Evolutionary conservation across 2,888 invertebrate species (phyloP).

Genomic region (Formica aserva): DNA sequence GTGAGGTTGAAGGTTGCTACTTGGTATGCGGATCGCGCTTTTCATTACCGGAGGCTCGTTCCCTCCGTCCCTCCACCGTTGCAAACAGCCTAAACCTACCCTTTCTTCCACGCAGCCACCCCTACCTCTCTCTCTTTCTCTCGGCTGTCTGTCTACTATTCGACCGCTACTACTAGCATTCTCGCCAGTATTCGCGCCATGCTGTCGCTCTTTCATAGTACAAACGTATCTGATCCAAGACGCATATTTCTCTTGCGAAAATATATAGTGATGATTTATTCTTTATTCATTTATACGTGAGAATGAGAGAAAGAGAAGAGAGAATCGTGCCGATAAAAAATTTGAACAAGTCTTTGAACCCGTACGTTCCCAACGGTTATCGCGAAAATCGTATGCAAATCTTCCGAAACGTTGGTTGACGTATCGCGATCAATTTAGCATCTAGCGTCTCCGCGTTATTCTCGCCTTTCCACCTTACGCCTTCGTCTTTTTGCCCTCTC

Average conservation of each 20-base stretch:
- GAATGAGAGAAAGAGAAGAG: not conserved
- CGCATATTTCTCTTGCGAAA: not conserved
- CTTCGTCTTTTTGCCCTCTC: conserved; percentile 62
- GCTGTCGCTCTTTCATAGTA: conserved; percentile 26
- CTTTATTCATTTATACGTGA: not conserved
- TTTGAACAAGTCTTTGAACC: not conserved
- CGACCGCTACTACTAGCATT: conserved; percentile 46
- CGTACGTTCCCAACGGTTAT: not conserved
- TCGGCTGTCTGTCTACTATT: conserved; percentile 53
- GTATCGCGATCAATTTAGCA: conserved; percentile 52
- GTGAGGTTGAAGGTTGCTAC: conserved; percentile 85
- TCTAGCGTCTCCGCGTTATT: conserved; percentile 54
- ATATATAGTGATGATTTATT: conserved; percentile 27
- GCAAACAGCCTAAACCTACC: conserved; percentile 86
- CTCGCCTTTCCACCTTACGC: conserved; percentile 54
- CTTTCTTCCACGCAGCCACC: conserved; percentile 70
- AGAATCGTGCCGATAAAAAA: not conserved
- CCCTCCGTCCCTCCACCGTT: conserved; percentile 80
- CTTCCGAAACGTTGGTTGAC: conserved; percentile 26
- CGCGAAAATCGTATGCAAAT: conserved; percentile 12
- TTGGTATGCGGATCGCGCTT: conserved; percentile 89
- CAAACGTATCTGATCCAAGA: conserved; percentile 39
- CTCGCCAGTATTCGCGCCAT: conserved; percentile 53
- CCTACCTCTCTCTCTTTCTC: conserved; percentile 72
- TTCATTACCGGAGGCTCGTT: conserved; percentile 88